These are phyloP conservation scores for Sphaerophoria taeniata DNA, from an alignment of 2,888 invertebrate species.

Conservation along the genomic window DNA sequence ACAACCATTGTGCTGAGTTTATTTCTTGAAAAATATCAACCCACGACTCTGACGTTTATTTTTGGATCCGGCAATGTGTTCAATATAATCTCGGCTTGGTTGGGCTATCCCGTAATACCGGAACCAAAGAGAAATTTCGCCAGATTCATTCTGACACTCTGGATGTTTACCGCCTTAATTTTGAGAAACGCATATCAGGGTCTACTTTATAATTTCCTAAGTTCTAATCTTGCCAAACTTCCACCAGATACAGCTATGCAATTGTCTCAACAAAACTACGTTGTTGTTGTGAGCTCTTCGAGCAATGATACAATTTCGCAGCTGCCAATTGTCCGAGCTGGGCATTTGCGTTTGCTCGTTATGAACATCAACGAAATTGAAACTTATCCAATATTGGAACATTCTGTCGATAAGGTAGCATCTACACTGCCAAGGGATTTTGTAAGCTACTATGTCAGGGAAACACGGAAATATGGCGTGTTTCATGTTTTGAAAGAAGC, in stretches of 20 bases:
- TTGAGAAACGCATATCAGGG: conserved; percentile 75
- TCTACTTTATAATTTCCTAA: conserved; percentile 73
- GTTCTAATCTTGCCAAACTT: conserved; percentile 57
- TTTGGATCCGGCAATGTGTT: conserved; percentile 24
- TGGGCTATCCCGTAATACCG: conserved; percentile 50
- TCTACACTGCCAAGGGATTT: conserved; percentile 69
- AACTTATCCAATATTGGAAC: conserved; percentile 1
- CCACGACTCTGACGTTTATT: conserved; percentile 20
- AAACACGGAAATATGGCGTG: conserved; percentile 56
- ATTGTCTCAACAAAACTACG: conserved; percentile 59
- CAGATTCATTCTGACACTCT: conserved; percentile 68
- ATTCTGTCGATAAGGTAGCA: conserved; percentile 14
- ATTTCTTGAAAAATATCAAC: conserved; percentile 22
- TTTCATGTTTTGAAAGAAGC: conserved; percentile 69
- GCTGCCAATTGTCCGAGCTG: conserved; percentile 3
- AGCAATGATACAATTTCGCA: conserved; percentile 58
- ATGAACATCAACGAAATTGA: conserved; percentile 6
- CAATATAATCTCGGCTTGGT: conserved; percentile 53
- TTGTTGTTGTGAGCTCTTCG: conserved; percentile 71
- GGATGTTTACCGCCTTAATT: conserved; percentile 71
- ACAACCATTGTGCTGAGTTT: conserved; percentile 21
- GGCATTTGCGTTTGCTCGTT: background rate
- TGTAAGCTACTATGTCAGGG: conserved; percentile 54
- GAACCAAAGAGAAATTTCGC: conserved; percentile 72
- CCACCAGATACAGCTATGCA: conserved; percentile 68